Evolutionary conservation across 2,113 vertebrate species (phyloP).

Genomic region (Mesitornis unicolor): DNA sequence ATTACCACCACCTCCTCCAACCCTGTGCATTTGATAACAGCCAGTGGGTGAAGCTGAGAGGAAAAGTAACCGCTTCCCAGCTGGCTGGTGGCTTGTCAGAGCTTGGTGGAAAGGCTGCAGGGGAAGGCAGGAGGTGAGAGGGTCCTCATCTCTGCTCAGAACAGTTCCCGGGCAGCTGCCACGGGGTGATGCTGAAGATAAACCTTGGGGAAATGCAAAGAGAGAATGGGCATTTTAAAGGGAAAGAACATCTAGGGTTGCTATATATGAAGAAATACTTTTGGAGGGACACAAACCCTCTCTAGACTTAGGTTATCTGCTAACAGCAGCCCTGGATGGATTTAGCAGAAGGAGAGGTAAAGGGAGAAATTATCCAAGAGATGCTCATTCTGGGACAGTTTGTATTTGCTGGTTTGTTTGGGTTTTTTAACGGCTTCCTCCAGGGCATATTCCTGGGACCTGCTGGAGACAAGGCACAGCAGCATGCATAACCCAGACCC

Average conservation of each 20-base stretch:
- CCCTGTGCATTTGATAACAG: background rate
- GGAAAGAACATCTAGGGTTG: background rate
- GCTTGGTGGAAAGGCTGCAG: background rate
- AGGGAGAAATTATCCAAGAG: background rate
- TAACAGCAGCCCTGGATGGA: background rate
- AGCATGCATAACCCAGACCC: background rate
- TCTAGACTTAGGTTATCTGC: background rate
- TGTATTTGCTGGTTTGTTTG: background rate
- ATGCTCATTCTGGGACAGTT: background rate
- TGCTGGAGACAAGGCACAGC: background rate
- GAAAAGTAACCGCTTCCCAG: background rate
- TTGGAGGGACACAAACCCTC: background rate
- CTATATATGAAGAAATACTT: background rate
- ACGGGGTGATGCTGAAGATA: background rate
- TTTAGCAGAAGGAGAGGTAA: background rate
- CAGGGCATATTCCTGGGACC: background rate
- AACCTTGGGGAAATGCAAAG: background rate
- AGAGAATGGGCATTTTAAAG: background rate
- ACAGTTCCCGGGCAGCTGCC: background rate
- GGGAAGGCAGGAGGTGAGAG: background rate
- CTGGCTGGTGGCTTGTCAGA: background rate
- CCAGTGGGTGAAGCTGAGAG: background rate
- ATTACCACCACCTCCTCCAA: background rate
- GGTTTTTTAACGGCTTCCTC: background rate
- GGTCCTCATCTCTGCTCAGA: rapidly evolving